Evolutionary conservation across 2,797 vertebrate species (phyloP), one percentile per base, ranked within the genome.

Genomic region (Morelia viridis): DNA sequence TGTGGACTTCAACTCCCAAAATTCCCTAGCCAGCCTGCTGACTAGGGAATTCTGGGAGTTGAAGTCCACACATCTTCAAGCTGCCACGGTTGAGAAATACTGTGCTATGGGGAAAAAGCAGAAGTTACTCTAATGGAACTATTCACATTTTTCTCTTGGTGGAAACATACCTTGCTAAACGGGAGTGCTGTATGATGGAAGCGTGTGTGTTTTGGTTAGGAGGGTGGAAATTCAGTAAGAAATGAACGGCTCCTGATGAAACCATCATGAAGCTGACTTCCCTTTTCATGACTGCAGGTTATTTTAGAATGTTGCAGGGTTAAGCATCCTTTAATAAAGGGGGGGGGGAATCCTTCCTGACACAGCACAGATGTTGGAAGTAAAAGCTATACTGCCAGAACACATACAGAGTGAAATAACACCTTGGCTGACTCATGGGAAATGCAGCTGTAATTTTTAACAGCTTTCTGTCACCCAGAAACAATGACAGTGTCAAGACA

Each of bases 331-430:
- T 91, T 1, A 17, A 61, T 86, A 50, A 22, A 0, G 0, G 0
- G 0, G 1, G 0, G 0, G 35, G 56, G 88, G 41, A 93, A 91
- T 90, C 91, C 64, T 46, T 92, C 65, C 31, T 96, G 93, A 86
- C 92, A 89, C 61, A 92, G 93, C 92, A 90, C 93, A 95, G 94
- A 89, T 96, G 93, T 95, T 94, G 68, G 84, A 90, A 90, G 88
- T 94, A 85, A 93, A 50, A 95, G 93, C 92, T 92, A 19, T 84
- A 28, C 85, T 95, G 92, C 92, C 83, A 88, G 68, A 88, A 92
- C 57, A 91, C 65, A 80, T 71, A 58, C 86, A n/a, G 91, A 61
- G 80, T 35, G 90, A 90, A 94, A 87, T 94, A 93, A 68, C 71
- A 50, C 65, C 80, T 93, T 0, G 58, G 86, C 76, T 95, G 92